Conservation (phyloP, 1,140 invertebrate genomes). For the Dryas iulia region DNA sequence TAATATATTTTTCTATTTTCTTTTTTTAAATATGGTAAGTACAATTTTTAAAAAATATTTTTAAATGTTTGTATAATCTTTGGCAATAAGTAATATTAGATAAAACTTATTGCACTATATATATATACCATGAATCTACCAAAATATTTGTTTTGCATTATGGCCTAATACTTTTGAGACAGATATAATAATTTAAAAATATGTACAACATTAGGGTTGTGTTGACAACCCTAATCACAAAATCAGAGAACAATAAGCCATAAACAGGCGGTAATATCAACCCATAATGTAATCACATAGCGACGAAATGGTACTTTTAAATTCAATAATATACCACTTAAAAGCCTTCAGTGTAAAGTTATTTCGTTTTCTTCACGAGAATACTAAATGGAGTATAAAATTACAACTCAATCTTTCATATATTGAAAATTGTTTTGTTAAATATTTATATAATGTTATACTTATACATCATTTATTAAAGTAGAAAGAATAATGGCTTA, state of each 20-base stretch:
- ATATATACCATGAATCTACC: no score
- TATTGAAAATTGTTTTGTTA: neutral
- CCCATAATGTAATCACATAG: conserved; percentile 54
- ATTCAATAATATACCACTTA: conserved; percentile 47
- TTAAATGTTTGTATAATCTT: no score
- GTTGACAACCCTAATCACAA: conserved; percentile 48
- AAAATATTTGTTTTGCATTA: no score
- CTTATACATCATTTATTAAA: neutral
- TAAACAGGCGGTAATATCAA: conserved; percentile 69
- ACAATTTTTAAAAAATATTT: no score
- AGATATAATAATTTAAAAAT: neutral
- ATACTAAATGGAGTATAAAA: conserved; percentile 18
- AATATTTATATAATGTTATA: neutral
- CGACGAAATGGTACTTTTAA: conserved; percentile 60
- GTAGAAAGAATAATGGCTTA: neutral
- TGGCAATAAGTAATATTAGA: no score
- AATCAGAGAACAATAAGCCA: conserved; percentile 69
- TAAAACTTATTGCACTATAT: no score
- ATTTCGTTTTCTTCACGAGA: conserved; percentile 34
- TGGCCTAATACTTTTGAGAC: no score
- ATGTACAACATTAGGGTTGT: neutral
- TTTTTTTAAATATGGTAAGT: no score
- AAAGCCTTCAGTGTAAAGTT: conserved; percentile 42
- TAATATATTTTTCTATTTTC: no score
- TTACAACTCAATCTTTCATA: conserved; percentile 10